Percentiles rank a stretch among this genome's conserved stretches.
phyloP scores from a whole-genome alignment of 2,797 vertebrate species.

The Galaxias olidus region DNA sequence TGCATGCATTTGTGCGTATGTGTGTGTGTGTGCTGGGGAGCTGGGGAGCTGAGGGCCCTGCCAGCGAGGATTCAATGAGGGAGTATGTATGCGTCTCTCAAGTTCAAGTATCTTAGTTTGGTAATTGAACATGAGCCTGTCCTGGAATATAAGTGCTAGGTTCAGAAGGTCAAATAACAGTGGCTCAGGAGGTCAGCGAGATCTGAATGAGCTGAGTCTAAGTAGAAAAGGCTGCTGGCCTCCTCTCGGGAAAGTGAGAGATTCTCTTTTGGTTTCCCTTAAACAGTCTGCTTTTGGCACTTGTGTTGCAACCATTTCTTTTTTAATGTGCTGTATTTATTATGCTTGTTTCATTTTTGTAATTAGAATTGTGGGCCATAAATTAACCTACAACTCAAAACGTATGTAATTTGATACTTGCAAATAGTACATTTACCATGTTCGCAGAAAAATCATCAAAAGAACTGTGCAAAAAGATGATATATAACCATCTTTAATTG shows the following conservation, averaged over 20 bases:
- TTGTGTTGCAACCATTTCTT: no score
- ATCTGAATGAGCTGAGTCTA: slow-evolving; percentile 58
- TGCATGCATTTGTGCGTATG: background rate
- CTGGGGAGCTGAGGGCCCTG: background rate
- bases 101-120: slow-evolving; percentile 37
- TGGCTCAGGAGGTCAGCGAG: slow-evolving; percentile 62
- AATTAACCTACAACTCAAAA: no score
- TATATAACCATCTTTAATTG: no score
- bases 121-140: slow-evolving; percentile 50
- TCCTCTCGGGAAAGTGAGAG: slow-evolving; percentile 66
- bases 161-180: slow-evolving; percentile 58
- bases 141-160: slow-evolving; percentile 47
- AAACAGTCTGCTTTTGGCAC: slow-evolving; percentile 45
- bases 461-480: no score
- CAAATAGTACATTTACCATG: no score
- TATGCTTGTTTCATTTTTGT: no score
- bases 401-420: no score
- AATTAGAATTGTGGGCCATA: no score
- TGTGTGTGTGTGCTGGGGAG: background rate
- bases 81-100: slow-evolving; percentile 1
- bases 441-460: no score
- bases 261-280: slow-evolving; percentile 61
- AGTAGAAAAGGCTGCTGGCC: slow-evolving; percentile 65
- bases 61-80: no score
- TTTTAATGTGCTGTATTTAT: no score